These are phyloP conservation scores for Leucosticte australis DNA, from an alignment of 2,113 vertebrate species.

Conservation along the genomic window DNA sequence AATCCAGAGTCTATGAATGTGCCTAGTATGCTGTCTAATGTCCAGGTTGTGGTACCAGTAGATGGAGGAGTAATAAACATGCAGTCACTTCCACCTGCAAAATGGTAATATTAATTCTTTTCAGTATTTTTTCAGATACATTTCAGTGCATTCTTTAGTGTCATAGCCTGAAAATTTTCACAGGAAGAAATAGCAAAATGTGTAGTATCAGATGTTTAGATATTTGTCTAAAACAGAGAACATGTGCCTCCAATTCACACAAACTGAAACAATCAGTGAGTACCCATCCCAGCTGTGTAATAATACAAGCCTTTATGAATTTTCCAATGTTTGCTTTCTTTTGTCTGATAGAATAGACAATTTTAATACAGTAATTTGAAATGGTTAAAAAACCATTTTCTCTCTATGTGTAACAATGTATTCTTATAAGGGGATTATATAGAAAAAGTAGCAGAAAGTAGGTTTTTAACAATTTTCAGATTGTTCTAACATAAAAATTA, in stretches of 20 bases:
- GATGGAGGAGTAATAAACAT: constrained; percentile 91
- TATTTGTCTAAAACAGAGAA: not conserved
- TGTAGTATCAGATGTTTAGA: not conserved
- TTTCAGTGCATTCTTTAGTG: not conserved
- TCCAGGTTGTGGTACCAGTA: constrained; percentile 92
- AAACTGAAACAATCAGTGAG: not conserved
- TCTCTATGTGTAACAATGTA: not conserved
- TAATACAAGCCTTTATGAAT: not conserved
- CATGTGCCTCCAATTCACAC: not conserved
- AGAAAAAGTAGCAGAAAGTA: not conserved
- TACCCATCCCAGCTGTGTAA: not conserved
- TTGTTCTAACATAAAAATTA: not conserved
- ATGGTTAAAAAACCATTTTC: not conserved
- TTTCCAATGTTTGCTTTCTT: not conserved
- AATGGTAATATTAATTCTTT: constrained; percentile 78
- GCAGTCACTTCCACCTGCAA: constrained; percentile 90
- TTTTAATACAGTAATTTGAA: not conserved
- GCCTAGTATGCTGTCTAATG: constrained; percentile 82
- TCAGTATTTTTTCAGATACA: not conserved
- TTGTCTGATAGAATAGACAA: not conserved
- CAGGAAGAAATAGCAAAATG: not conserved
- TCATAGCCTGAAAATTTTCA: not conserved
- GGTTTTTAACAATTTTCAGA: not conserved
- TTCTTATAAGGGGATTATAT: not conserved
- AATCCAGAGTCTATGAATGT: constrained; percentile 91